Conservation (phyloP, 2,888 invertebrate species). For the Drosophila peninsularis region DNA sequence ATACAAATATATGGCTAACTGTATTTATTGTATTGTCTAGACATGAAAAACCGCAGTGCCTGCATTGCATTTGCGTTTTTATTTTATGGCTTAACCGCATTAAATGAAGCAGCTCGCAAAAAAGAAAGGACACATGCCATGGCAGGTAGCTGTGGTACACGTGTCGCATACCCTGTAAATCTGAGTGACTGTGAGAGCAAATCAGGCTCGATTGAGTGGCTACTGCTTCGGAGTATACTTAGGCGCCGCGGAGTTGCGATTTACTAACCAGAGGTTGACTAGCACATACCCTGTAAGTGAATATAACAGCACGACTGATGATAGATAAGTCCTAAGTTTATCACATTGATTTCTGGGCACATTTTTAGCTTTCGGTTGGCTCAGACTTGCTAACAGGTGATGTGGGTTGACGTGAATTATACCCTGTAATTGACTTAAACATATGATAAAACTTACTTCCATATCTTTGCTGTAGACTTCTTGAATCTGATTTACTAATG, state of each 20-base stretch:
- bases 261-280: too few relatives aligned
- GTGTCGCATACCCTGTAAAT: constrained; percentile 9
- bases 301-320: neutral
- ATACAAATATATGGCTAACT: constrained; percentile 79
- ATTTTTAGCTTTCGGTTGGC: too few relatives aligned
- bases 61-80: constrained; percentile 69
- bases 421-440: neutral
- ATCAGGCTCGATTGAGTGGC: neutral
- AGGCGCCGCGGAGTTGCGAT: too few relatives aligned
- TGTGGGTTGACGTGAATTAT: neutral
- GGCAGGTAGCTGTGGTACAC: constrained; percentile 6
- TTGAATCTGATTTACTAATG: too few relatives aligned
- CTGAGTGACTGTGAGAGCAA: neutral
- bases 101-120: constrained; percentile 56
- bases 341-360: neutral
- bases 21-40: constrained; percentile 80
- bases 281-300: neutral
- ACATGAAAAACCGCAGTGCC: constrained; percentile 75
- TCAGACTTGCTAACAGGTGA: too few relatives aligned
- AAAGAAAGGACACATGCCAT: constrained; percentile 20
- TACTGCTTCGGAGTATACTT: too few relatives aligned
- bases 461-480: neutral
- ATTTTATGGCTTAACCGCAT: constrained; percentile 71
- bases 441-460: too few relatives aligned
- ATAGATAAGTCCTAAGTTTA: neutral